Evolutionary conservation across 2,113 vertebrate species (phyloP).

Genomic region (Eonycteris spelaea): DNA sequence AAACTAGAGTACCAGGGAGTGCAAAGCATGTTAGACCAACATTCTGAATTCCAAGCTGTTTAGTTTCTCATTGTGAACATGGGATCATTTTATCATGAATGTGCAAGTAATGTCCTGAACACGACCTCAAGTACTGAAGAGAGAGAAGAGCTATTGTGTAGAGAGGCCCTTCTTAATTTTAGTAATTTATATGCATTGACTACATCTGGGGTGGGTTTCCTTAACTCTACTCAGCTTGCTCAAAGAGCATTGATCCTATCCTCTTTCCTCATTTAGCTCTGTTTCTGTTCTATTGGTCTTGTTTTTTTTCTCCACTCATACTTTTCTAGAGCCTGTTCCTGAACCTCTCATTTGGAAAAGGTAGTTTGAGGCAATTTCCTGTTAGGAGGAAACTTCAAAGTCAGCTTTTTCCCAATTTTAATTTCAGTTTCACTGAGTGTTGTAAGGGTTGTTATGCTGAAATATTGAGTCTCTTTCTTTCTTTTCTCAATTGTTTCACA

Average conservation of each 20-base stretch:
- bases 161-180: neutral
- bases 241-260: neutral
- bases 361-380: neutral
- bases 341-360: neutral
- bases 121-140: neutral
- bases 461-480: neutral
- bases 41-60: neutral
- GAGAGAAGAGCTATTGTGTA: neutral
- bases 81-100: neutral
- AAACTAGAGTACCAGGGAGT: neutral
- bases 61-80: neutral
- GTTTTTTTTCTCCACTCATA: accelerated
- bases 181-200: neutral
- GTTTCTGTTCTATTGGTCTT: neutral
- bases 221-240: neutral
- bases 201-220: too few species aligned
- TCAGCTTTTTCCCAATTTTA: neutral
- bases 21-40: neutral
- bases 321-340: neutral
- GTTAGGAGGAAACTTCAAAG: neutral
- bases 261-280: neutral
- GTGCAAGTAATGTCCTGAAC: neutral
- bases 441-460: neutral
- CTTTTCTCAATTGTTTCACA: neutral
- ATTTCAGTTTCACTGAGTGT: neutral